These are phyloP conservation scores for Phortica variegata DNA, from an alignment of 1,140 invertebrate genomes.

Conservation along the genomic window DNA sequence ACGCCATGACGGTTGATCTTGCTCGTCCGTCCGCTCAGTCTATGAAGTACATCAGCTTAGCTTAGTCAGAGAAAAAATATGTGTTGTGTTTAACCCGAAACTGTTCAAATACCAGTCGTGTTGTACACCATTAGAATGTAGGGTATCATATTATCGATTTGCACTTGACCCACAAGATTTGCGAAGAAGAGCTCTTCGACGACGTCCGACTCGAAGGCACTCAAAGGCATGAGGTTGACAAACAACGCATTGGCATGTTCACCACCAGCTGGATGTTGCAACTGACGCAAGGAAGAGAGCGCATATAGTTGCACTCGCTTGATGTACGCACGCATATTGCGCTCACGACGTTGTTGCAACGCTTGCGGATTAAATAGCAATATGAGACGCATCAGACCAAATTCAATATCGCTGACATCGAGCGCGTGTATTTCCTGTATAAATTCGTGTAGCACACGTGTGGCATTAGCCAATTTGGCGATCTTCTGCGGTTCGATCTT, in stretches of 20 bases:
- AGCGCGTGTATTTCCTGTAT: conserved; percentile 71
- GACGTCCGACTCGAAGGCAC: conserved; percentile 74
- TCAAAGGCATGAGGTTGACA: conserved; percentile 72
- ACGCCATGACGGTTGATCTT: too few relatives aligned
- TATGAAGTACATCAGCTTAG: conserved; percentile 1
- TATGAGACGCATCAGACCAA: conserved; percentile 83
- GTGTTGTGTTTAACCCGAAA: too few relatives aligned
- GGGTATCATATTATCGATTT: conserved; percentile 89
- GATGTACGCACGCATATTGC: conserved; percentile 33
- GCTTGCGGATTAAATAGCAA: conserved; percentile 66
- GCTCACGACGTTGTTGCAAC: conserved; percentile 37
- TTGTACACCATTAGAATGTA: conserved; percentile 82
- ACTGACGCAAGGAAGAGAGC: conserved; percentile 28
- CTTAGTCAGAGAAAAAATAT: too few relatives aligned
- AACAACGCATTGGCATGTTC: conserved; percentile 57
- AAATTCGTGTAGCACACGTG: conserved; percentile 79
- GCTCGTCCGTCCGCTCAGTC: conserved; percentile 29
- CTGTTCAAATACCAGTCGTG: conserved; percentile 37
- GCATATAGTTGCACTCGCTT: conserved; percentile 47
- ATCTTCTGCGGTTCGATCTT: conserved; percentile 73
- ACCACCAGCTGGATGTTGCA: conserved; percentile 15
- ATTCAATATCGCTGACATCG: conserved; percentile 78
- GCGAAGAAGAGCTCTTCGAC: conserved; percentile 91
- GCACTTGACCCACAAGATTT: conserved; percentile 84
- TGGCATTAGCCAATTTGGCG: conserved; percentile 78